Base-by-base conservation (phyloP, 2,797 vertebrate species). In the Atherinosoma microstoma region DNA sequence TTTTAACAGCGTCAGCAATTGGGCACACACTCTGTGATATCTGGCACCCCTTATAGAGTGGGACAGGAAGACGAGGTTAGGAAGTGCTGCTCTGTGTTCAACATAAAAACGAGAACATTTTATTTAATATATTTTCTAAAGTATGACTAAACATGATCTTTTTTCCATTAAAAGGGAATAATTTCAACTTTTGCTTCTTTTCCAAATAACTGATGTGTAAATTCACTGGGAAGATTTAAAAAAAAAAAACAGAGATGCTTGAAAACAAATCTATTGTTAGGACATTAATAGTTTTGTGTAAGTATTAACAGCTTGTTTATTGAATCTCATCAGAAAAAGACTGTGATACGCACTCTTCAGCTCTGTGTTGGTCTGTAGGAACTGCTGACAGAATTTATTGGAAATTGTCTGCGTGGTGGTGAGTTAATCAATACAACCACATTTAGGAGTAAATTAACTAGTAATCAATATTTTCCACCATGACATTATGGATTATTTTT, bases 361-460 rank as follows among this genome's bases (percentile, higher is more conserved):
- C 63, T 47, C 40, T 64, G 11, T 22, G 61, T 35, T 34, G 30
- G 64, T 34, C 29, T 36, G 30, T 57, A 57, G 30, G 45, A 72
- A 64, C 30, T 47, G 61, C 38, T 64, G 51, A 58, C 70, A 64
- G 36, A 45, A 45, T 27, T 54, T n/a, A 60, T 38, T 8, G 53
- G 11, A 64, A 29, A 29, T 27, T 38, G 40, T 36, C 59, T 45
- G 10, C 27, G 22, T 8, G 10, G 13, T 24, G 29, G 4, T 47
- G 54, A 58, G 56, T 22, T 22, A 47, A 72, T 64, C 61, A 64
- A 63, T 64, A 64, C 42, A 64, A 27, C 8, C 30, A 6, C 53
- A 58, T 27, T 36, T 12, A n/a, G 42, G 70, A n/a, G 32, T 40
- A 61, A 64, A 58, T 47, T 47, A 35, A 58, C 36, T 63, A 71